Evolutionary conservation across 2,888 invertebrate genomes (phyloP), one percentile per base, ranked within the genome.

Genomic region (Drosophila limbata): DNA sequence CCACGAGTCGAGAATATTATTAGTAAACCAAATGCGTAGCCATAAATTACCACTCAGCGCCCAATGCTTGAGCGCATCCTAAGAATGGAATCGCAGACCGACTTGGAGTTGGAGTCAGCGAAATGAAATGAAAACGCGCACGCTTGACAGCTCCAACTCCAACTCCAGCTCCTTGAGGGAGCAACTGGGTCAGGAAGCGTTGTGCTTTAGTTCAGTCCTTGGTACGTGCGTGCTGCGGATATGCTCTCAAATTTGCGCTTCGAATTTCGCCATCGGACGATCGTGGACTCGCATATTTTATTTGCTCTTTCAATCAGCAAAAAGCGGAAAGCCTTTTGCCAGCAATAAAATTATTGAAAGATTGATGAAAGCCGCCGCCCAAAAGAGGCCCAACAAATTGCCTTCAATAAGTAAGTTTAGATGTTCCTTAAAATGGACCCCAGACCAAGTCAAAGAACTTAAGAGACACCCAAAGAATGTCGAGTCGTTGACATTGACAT

Each of bases 1-100:
- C 57, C 59, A 15, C 62, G 31, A 35, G 31, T 17, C 37, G 21
- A 73, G 40, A 69, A 70, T 82, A 79, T 88, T 84, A 85, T 85
- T 85, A 89, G 89, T 89, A 85, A 81, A 72, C 85, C 80, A 68
- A 89, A 89, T 85, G 85, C 85, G 89, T 89, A 89, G 89, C 82
- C 85, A 85, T 85, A 85, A 85, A 85, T 85, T 87, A 89, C 82
- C 84, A 76, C 80, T 75, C 88, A 82, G 82, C 70, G 72, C 21
- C 69, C 65, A 73, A 78, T 70, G 75, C 72, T 73, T 65, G 69
- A 79, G 79, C 84, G 84, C 87, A 86, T 88, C 84, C 70, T 69
- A 60, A 74, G 77, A 57, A 65, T 56, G 13, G 25, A 52, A 17
- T 19, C 25, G 11, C 11, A 55, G 37, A 53, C 9, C 3, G 31